Evolutionary conservation across 2,888 invertebrate genomes (phyloP).

Genomic region (Bellardia bayeri): DNA sequence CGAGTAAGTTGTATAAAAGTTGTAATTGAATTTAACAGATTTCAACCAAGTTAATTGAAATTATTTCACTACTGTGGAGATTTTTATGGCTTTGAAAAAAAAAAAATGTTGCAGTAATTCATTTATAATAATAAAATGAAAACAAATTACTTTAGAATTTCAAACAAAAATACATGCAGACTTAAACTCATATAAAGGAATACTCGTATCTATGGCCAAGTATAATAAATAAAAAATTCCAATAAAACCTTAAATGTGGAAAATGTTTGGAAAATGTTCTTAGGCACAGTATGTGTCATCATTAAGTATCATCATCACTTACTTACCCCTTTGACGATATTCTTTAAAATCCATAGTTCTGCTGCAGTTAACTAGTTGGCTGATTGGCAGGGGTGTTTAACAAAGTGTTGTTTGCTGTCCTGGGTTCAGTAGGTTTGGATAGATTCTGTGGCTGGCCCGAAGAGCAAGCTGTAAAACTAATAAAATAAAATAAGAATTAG

Average conservation of each 20-base stretch:
- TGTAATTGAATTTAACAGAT: constrained; percentile 52
- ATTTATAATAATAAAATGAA: constrained; percentile 39
- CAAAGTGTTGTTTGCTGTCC: constrained; percentile 34
- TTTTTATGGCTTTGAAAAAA: constrained; percentile 76
- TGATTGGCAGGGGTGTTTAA: constrained; percentile 6
- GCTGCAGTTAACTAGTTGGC: not conserved
- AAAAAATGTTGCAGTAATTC: constrained; percentile 32
- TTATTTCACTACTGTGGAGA: constrained; percentile 75
- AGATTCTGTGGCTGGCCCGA: constrained; percentile 32
- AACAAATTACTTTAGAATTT: constrained; percentile 10
- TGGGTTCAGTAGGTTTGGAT: constrained; percentile 55
- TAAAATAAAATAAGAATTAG: constrained; percentile 53
- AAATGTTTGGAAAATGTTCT: constrained; percentile 14
- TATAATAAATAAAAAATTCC: not conserved
- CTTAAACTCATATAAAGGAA: not conserved
- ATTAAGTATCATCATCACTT: constrained; percentile 77
- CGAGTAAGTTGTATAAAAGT: constrained; percentile 14
- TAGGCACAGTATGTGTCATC: constrained; percentile 25
- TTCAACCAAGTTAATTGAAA: constrained; percentile 37
- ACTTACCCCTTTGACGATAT: constrained; percentile 86
- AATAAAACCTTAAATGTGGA: constrained; percentile 9
- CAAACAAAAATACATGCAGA: not conserved
- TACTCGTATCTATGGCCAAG: not conserved
- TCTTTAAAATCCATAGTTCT: constrained; percentile 85
- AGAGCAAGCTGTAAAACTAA: constrained; percentile 39